These are phyloP conservation scores for Hyperoplus lanceolatus DNA, from an alignment of 2,797 vertebrate species.

Conservation along the genomic window DNA sequence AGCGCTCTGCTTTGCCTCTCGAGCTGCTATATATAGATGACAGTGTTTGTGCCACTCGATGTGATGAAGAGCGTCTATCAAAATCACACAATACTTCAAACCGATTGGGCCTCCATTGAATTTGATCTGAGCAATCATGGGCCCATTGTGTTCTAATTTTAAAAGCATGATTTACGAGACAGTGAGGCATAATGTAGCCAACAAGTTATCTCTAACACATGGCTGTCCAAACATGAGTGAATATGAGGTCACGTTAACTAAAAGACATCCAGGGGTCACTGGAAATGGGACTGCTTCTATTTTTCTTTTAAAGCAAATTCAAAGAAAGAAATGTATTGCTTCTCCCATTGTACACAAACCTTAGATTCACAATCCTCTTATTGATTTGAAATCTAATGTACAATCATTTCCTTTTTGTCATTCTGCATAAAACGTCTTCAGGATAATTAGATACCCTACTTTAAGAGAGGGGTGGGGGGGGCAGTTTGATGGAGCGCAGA, in stretches of 20 bases:
- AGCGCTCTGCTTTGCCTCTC: conserved; percentile 24
- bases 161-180: conserved; percentile 38
- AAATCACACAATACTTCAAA: conserved; percentile 45
- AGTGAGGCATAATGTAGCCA: conserved; percentile 29
- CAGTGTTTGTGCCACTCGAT: conserved; percentile 26
- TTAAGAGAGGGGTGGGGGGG: conserved; percentile 38
- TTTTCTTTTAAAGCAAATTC: neutral
- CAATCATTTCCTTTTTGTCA: conserved; percentile 46
- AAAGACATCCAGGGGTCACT: conserved; percentile 15
- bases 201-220: conserved; percentile 30
- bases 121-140: conserved; percentile 42
- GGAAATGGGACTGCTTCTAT: neutral
- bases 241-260: conserved; percentile 17
- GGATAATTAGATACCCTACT: conserved; percentile 60
- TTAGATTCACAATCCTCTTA: conserved; percentile 3
- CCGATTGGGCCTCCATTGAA: conserved; percentile 28
- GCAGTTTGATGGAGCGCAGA: conserved; percentile 58
- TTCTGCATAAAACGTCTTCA: conserved; percentile 28
- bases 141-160: conserved; percentile 60
- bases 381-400: neutral
- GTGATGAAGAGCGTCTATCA: conserved; percentile 42
- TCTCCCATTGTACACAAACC: conserved; percentile 7
- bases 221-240: conserved; percentile 17
- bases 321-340: neutral
- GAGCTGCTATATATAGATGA: conserved; percentile 3